Conservation (phyloP, 2,797 vertebrate genomes). For the Melanogrammus aeglefinus region DNA sequence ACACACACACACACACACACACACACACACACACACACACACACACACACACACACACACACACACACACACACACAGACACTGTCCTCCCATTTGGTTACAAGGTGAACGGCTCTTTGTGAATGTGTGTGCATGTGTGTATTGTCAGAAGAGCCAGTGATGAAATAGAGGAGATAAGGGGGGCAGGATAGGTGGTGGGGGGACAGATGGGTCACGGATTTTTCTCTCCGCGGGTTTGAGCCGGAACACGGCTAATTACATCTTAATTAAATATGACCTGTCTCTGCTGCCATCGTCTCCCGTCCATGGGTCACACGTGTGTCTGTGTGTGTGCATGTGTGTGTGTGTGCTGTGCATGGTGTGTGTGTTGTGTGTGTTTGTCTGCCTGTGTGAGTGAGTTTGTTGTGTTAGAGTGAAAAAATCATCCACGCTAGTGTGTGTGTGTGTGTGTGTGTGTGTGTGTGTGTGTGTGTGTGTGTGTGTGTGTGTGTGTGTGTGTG, state of each 20-base stretch:
- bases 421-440: too few species aligned
- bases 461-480: too few species aligned
- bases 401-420: neutral
- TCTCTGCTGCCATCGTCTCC: constrained; percentile 34
- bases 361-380: neutral
- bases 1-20: neutral
- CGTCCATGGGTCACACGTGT: constrained; percentile 27
- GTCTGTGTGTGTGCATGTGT: constrained; percentile 16
- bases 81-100: constrained; percentile 1
- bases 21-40: neutral
- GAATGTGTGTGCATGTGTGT: too few species aligned
- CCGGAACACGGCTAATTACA: constrained; percentile 60
- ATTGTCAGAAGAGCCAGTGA: too few species aligned
- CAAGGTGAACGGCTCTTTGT: neutral
- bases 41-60: constrained; percentile 23
- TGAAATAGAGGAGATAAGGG: too few species aligned
- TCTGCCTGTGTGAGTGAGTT: too few species aligned
- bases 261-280: constrained; percentile 68
- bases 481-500: too few species aligned
- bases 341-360: neutral
- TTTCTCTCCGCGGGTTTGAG: constrained; percentile 51
- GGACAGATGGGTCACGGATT: constrained; percentile 61
- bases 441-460: too few species aligned
- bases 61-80: neutral
- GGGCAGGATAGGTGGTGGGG: constrained; percentile 9